Conservation (phyloP, 2,797 vertebrate species). For the Chromobotia macracanthus region DNA sequence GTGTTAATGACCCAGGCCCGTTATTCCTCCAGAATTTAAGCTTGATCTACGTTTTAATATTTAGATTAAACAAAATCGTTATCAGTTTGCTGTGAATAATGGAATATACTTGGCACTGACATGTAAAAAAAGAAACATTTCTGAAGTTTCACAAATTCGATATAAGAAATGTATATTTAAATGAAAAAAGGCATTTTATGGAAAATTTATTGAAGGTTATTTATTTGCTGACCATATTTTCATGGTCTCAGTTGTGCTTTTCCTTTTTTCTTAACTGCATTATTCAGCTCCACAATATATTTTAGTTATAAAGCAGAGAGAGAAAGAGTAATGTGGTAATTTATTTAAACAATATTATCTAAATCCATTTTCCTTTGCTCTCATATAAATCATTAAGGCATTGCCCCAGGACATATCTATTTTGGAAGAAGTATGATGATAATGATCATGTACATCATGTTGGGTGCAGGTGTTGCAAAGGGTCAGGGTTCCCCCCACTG, state of each 20-base stretch:
- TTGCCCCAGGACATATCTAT: slow-evolving; percentile 74
- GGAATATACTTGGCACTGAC: background rate
- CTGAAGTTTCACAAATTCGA: background rate
- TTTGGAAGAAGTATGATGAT: slow-evolving; percentile 78
- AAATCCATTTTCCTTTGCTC: slow-evolving; percentile 81
- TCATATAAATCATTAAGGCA: slow-evolving; percentile 85
- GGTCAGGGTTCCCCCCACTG: slow-evolving; percentile 36
- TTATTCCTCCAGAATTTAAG: background rate
- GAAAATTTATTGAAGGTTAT: background rate
- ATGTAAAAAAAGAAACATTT: background rate
- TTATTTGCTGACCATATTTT: background rate
- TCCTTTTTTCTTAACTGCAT: background rate
- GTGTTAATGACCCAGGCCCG: background rate
- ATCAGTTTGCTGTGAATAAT: background rate
- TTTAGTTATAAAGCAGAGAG: background rate
- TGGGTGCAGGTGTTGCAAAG: slow-evolving; percentile 43
- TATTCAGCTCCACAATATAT: slow-evolving; percentile 1
- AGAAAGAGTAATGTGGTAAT: slow-evolving; percentile 62
- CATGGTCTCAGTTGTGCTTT: background rate
- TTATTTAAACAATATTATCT: slow-evolving; percentile 59
- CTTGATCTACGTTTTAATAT: background rate
- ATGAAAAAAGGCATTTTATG: background rate
- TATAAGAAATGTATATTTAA: background rate
- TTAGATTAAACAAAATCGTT: background rate
- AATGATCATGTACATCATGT: slow-evolving; percentile 62